Percentiles rank a stretch among this genome's conserved stretches.
phyloP scores from a whole-genome alignment of 2,797 vertebrate species.

The Bradypus variegatus region DNA sequence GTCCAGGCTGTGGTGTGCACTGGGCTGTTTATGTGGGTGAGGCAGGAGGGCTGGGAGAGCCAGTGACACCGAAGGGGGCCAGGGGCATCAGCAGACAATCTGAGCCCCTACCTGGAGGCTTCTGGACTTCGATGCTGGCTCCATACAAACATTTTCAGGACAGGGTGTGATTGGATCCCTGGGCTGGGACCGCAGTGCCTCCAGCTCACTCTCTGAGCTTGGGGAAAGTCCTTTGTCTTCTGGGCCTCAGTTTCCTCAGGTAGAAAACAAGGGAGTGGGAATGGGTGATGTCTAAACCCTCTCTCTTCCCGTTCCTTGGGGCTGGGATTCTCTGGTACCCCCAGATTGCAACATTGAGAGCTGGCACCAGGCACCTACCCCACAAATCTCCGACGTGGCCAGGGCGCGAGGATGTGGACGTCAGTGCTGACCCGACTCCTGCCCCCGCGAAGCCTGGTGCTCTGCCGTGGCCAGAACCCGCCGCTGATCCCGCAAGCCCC shows the following conservation, averaged over 20 bases:
- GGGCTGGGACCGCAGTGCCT: neutral
- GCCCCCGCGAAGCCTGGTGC: neutral
- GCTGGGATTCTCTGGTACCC: neutral
- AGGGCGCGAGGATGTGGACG: neutral
- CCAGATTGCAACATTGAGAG: neutral
- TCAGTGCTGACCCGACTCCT: no score
- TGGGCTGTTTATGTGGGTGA: no score
- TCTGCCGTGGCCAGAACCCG: neutral
- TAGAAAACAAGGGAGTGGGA: neutral
- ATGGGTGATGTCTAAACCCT: neutral
- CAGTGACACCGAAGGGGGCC: neutral
- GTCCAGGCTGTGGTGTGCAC: no score
- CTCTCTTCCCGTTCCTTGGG: neutral
- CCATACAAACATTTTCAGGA: neutral
- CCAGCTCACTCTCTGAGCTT: neutral
- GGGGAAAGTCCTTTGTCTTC: neutral
- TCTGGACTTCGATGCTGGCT: neutral
- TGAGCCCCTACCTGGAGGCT: neutral
- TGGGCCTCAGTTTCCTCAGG: neutral
- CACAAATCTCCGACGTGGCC: neutral
- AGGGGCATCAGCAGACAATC: accelerated
- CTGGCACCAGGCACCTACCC: neutral
- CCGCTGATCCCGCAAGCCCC: neutral
- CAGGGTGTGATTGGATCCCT: neutral
- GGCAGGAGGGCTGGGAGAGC: neutral